These are phyloP conservation scores for Leptobrachium leishanense DNA, from an alignment of 2,113 vertebrate species.

Conservation along the genomic window DNA sequence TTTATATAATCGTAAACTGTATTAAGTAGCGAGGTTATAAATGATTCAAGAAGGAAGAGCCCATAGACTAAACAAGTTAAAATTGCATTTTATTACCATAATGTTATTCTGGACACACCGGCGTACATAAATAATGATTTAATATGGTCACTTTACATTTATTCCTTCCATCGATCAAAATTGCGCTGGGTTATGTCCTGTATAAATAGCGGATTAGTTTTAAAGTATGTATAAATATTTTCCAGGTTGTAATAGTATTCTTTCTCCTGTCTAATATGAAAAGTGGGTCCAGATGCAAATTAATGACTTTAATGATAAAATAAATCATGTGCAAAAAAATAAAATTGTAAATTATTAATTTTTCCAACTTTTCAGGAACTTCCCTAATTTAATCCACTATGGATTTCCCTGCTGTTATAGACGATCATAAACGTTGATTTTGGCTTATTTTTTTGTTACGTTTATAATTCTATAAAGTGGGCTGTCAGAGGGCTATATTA, in stretches of 20 bases:
- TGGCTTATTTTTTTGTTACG: neutral
- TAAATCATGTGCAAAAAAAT: neutral
- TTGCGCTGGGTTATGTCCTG: neutral
- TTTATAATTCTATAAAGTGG: no score
- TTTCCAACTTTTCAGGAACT: neutral
- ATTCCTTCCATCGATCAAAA: neutral
- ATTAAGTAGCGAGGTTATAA: constrained; percentile 6
- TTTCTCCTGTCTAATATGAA: no score
- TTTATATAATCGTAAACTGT: constrained; percentile 5
- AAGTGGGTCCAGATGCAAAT: no score
- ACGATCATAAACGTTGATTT: neutral
- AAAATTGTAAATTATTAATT: neutral
- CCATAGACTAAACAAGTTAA: constrained; percentile 34
- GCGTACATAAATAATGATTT: constrained; percentile 22
- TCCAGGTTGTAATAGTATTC: no score
- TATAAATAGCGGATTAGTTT: neutral
- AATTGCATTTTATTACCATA: constrained; percentile 36
- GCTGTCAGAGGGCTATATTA: neutral
- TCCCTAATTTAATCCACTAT: neutral
- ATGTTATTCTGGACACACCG: constrained; percentile 20
- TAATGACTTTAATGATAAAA: no score
- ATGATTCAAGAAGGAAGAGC: constrained; percentile 30
- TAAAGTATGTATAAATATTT: no score
- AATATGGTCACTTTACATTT: neutral
- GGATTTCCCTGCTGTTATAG: neutral